These are phyloP conservation scores for Drosophila mercatorum DNA, from an alignment of 2,888 invertebrate genomes.

Conservation along the genomic window DNA sequence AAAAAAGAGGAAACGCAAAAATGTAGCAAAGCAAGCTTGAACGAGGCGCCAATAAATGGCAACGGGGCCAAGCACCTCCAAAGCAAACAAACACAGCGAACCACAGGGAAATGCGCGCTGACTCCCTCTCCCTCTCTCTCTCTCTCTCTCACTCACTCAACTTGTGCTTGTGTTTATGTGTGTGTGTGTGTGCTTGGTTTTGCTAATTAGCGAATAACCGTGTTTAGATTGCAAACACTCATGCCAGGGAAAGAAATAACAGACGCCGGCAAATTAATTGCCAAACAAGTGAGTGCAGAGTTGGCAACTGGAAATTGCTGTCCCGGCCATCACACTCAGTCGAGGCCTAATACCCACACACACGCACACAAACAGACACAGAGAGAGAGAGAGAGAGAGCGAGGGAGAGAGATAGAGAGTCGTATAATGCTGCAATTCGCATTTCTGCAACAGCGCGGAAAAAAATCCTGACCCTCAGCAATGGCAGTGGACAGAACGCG, in stretches of 20 bases:
- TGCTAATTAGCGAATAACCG: conserved; percentile 81
- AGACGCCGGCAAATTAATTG: conserved; percentile 77
- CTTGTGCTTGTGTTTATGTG: conserved; percentile 36
- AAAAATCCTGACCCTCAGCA: conserved; percentile 64
- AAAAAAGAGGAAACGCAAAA: conserved; percentile 40
- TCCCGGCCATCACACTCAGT: conserved; percentile 28
- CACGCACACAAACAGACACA: conserved; percentile 1
- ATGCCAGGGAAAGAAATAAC: conserved; percentile 74
- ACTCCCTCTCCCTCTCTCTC: too few relatives aligned
- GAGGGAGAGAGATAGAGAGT: not conserved
- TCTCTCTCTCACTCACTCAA: not conserved
- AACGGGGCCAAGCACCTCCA: conserved; percentile 75
- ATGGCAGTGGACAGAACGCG: conserved; percentile 46
- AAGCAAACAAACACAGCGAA: conserved; percentile 61
- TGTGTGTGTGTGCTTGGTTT: conserved; percentile 67
- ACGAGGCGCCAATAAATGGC: conserved; percentile 69
- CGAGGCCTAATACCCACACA: conserved; percentile 58
- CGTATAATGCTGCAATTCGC: conserved; percentile 60
- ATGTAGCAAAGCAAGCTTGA: conserved; percentile 45
- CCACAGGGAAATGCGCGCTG: conserved; percentile 61
- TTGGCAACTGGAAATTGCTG: conserved; percentile 73
- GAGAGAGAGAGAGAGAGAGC: conserved; percentile 6
- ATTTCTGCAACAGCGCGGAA: conserved; percentile 61
- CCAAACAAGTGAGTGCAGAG: conserved; percentile 78
- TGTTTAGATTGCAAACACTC: conserved; percentile 82